These are phyloP conservation scores for Escarpia spicata DNA, from an alignment of 2,888 invertebrate species.

Conservation along the genomic window DNA sequence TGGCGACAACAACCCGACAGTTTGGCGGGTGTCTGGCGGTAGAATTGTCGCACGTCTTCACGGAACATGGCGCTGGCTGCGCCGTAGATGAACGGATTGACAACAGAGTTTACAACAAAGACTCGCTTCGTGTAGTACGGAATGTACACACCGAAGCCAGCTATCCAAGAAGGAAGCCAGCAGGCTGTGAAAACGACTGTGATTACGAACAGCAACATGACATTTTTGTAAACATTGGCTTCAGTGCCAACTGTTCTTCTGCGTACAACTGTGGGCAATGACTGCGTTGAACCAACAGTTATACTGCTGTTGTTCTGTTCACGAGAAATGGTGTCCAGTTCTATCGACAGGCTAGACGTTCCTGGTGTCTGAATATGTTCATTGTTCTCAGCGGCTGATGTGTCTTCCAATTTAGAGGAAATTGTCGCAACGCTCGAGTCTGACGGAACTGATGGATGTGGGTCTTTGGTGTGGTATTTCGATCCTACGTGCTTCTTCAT, in stretches of 20 bases:
- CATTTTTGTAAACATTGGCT: background rate
- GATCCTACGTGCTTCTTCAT: too few species aligned
- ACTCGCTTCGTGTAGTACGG: background rate
- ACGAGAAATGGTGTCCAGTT: background rate
- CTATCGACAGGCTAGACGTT: too few species aligned
- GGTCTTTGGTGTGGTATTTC: too few species aligned
- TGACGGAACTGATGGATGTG: too few species aligned
- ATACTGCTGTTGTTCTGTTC: background rate
- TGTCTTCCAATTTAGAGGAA: too few species aligned
- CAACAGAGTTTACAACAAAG: background rate
- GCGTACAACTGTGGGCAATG: background rate
- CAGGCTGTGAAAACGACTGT: background rate
- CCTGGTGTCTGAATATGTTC: too few species aligned
- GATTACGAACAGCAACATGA: background rate
- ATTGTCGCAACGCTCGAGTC: too few species aligned
- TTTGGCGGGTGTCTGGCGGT: background rate
- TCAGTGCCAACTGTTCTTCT: background rate
- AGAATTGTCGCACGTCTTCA: background rate
- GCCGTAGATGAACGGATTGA: background rate
- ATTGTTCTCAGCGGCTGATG: too few species aligned
- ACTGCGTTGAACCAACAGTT: background rate
- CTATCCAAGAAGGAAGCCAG: background rate
- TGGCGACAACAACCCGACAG: background rate
- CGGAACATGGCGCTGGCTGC: background rate
- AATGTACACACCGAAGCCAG: background rate